Evolutionary conservation across 2,888 invertebrate species (phyloP), one percentile per base, ranked within the genome.

Genomic region (Erebia ligea): DNA sequence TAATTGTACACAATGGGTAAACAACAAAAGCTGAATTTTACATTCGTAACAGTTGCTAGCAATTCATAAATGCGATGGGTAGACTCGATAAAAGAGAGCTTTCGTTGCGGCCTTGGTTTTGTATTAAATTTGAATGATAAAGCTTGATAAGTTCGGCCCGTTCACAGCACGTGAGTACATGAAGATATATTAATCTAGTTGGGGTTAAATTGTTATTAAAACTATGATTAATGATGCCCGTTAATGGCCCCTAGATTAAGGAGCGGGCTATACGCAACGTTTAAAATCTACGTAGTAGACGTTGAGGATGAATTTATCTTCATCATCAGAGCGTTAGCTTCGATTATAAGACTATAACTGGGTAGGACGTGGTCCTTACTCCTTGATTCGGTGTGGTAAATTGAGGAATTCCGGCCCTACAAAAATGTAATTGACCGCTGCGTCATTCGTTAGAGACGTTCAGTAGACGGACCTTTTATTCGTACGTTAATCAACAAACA

Each of bases 191-290:
- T 91, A 91, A 92, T 91, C 90, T 84, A 88, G 88, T 89, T 87
- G 89, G 92, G 91, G 92, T 92, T 93, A 92, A 92, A 91, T 91
- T 90, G 88, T 92, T 92, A 92, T 92, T 92, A 92, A 92, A 91
- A 92, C 91, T 92, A 91, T 92, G 93, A 93, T 93, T 91, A 92
- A 93, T 93, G 90, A 82, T 84, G 79, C 77, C 77, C 84, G 87
- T 89, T 92, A 91, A 92, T 92, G 90, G 88, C 87, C 86, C 81
- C 85, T 21, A 91, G 91, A 91, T 91, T 92, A 92, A 90, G 91
- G 89, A 89, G 86, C 84, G 85, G 86, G 82, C 87, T 85, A 83
- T 88, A 89, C 86, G 89, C 87, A 87, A 88, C 86, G 87, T 85
- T 88, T 84, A 84, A 88, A 89, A 87, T 87, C 78, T 87, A 87